phyloP scores from a whole-genome alignment of 2,113 vertebrate species.

The Tachycineta bicolor region DNA sequence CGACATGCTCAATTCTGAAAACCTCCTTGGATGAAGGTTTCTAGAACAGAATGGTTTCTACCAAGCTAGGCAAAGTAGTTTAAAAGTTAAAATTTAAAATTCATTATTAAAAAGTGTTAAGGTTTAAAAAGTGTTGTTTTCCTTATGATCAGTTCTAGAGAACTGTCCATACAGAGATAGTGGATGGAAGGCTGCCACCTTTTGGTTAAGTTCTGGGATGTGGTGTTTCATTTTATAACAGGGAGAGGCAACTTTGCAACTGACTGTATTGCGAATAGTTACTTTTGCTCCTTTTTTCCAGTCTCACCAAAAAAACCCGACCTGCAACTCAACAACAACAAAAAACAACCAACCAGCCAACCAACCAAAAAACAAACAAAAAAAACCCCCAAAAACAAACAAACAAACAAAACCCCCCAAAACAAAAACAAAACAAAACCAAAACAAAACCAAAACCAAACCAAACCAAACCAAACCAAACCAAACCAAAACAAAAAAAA shows the following conservation, averaged over 20 bases:
- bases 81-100: not conserved
- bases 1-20: not conserved
- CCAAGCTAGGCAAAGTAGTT: not conserved
- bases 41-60: not conserved
- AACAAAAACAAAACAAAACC: not conserved
- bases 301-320: not conserved
- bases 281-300: not conserved
- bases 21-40: not conserved
- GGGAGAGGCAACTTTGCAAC: not conserved
- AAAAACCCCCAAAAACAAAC: too few species aligned
- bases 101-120: not conserved
- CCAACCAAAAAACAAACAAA: not conserved
- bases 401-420: too few species aligned
- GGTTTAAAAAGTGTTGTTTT: not conserved
- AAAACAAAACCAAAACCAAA: not conserved
- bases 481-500: not conserved
- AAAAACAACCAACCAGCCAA: not conserved
- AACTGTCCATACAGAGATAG: not conserved
- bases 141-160: not conserved
- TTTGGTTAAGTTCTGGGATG: not conserved
- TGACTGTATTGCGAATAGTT: not conserved
- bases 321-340: too few species aligned
- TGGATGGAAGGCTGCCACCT: slow-evolving; percentile 23
- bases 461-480: not conserved
- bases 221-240: not conserved